phyloP scores from a whole-genome alignment of 2,113 vertebrate species.

The Hippopotamus amphibius region DNA sequence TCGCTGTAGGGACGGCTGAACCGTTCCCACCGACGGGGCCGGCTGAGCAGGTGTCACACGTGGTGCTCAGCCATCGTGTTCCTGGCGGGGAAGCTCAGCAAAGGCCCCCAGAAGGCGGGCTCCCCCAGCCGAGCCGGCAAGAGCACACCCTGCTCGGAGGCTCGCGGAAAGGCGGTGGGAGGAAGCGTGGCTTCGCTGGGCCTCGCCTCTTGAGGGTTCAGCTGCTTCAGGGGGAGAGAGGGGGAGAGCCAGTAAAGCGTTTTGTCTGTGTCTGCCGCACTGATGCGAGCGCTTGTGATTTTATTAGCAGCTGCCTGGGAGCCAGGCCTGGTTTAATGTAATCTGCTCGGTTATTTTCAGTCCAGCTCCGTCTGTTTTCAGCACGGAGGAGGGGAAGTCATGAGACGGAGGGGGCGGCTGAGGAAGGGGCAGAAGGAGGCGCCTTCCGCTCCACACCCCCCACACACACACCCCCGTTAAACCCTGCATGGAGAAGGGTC shows the following conservation, averaged over 20 bases:
- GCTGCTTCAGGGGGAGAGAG: not conserved
- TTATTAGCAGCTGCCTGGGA: slow-evolving; percentile 72
- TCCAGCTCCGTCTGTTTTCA: slow-evolving; percentile 63
- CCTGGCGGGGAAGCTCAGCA: not conserved
- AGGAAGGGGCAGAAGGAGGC: not conserved
- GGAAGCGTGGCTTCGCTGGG: not conserved
- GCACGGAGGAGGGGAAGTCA: slow-evolving; percentile 42
- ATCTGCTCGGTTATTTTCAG: slow-evolving; percentile 76
- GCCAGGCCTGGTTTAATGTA: slow-evolving; percentile 73
- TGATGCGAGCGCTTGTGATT: slow-evolving; percentile 64
- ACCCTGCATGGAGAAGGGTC: not conserved
- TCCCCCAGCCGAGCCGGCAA: not conserved
- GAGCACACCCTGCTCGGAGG: not conserved
- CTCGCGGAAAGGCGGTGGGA: not conserved
- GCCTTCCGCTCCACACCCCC: not conserved
- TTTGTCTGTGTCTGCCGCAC: slow-evolving; percentile 2
- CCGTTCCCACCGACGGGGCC: not conserved
- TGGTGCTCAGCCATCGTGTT: not conserved
- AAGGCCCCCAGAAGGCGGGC: not conserved
- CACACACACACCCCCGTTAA: rapidly evolving
- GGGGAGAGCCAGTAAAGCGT: not conserved
- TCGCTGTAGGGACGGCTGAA: rapidly evolving
- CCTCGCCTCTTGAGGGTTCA: not conserved
- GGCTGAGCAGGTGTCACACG: rapidly evolving
- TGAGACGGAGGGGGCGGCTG: not conserved